Base-by-base conservation (phyloP, 2,888 invertebrate species). In the Mycalesis mineus region DNA sequence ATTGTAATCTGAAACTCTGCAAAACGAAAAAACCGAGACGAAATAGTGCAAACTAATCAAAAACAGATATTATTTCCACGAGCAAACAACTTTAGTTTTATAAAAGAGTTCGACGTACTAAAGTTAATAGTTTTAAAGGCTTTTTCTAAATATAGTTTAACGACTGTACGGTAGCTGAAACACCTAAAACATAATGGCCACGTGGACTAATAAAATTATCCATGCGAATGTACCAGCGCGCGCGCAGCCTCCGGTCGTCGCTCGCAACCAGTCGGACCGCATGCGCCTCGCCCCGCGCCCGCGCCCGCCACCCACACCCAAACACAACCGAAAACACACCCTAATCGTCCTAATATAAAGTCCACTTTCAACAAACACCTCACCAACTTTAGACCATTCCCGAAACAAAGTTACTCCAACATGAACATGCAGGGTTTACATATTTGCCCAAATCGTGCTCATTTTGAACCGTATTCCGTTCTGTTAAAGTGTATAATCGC, bases 191-290 rank as follows among this genome's bases (percentile, higher is more conserved):
- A 54, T 60, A 55, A 59, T 60, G 57, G 55, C 65, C 67, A 67
- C 67, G 67, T 69, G 66, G 67, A 62, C 37, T 60, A 61, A 63
- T 63, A 58, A 56, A 59, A 58, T 60, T 61, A 45, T 61, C 63
- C 62, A 62, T 65, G 62, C 68, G 65, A 66, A 48, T 65, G 69
- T 68, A 65, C 69, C 72, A 73, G 82, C 83, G 84, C 82, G 83
- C 81, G 83, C 84, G 83, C 87, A 79, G 86, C 81, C 86, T 82
- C 82, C 88, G 88, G 88, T 88, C 88, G 88, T 81, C 88, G 88
- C 74, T 88, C 88, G 88, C 87, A 87, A 88, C 88, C 88, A 86
- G 88, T 88, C 81, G 69, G 80, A 85, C 88, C 80, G 84, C 88
- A 77, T 82, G 74, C 81, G 77, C 75, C 66, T 63, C 71, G 68